Percentiles rank a stretch among this genome's conserved stretches.
These are phyloP conservation scores for Andrena trimmerana DNA, from an alignment of 2,888 invertebrate genomes.

Conservation along the genomic window DNA sequence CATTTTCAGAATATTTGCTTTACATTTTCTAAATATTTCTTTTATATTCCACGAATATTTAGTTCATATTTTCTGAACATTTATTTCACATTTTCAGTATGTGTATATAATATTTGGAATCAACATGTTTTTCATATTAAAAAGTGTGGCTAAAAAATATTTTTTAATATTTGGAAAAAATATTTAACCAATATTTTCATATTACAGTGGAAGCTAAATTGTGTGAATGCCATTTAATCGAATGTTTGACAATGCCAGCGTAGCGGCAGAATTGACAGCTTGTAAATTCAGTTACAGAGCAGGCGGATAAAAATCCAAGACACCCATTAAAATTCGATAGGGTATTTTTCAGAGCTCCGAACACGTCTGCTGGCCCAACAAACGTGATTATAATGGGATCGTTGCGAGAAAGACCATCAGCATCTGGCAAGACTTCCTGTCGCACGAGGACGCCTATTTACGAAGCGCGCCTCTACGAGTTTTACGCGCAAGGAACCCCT, in stretches of 20 bases:
- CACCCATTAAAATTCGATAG: conserved; percentile 3
- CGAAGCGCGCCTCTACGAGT: conserved; percentile 56
- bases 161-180: too few species aligned
- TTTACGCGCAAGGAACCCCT: conserved; percentile 59
- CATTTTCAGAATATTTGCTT: too few species aligned
- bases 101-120: too few species aligned
- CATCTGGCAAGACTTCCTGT: conserved; percentile 74
- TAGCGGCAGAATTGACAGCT: background rate
- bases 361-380: conserved; percentile 9
- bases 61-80: too few species aligned
- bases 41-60: too few species aligned
- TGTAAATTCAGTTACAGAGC: background rate
- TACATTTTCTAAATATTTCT: too few species aligned
- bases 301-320: background rate
- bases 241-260: too few species aligned
- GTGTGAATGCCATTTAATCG: too few species aligned
- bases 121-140: too few species aligned
- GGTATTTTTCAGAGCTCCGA: background rate
- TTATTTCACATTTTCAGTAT: too few species aligned
- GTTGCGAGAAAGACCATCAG: conserved; percentile 45
- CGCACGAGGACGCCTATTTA: conserved; percentile 67
- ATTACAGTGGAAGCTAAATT: background rate
- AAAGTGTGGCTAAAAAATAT: too few species aligned
- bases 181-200: background rate
- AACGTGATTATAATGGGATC: conserved; percentile 53